Evolutionary conservation across 2,797 vertebrate species (phyloP).

Genomic region (Scyliorhinus canicula): DNA sequence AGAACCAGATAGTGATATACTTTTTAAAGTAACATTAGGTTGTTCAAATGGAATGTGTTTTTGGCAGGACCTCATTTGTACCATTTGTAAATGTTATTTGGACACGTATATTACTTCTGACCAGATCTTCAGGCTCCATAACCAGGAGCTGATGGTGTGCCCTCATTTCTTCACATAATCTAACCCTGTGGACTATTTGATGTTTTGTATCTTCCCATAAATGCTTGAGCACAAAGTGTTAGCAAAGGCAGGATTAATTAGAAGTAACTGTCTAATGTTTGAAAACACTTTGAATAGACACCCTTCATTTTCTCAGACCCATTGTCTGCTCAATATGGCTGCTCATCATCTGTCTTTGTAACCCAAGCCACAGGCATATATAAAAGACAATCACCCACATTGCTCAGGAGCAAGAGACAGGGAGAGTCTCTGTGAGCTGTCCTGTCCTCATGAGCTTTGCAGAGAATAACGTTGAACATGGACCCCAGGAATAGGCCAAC

Average conservation of each 20-base stretch:
- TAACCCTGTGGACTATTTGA: background rate
- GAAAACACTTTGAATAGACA: background rate
- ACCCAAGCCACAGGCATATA: background rate
- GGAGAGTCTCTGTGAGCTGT: background rate
- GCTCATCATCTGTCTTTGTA: background rate
- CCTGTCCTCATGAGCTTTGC: background rate
- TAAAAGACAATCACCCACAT: background rate
- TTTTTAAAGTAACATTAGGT: constrained; percentile 19
- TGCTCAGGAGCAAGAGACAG: background rate
- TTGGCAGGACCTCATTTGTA: constrained; percentile 22
- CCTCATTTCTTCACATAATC: background rate
- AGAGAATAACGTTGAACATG: background rate
- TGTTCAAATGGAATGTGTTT: constrained; percentile 28
- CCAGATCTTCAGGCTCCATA: background rate
- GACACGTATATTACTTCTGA: background rate
- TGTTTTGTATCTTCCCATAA: background rate
- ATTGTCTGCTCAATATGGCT: background rate
- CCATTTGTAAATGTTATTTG: constrained; percentile 28
- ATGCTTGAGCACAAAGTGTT: background rate
- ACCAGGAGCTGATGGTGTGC: background rate
- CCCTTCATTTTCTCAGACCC: background rate
- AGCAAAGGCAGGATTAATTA: background rate
- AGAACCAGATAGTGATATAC: background rate
- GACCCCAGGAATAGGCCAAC: background rate
- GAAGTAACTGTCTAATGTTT: background rate